Base-by-base conservation (phyloP, 2,113 vertebrate species). In the Diadophis punctatus region DNA sequence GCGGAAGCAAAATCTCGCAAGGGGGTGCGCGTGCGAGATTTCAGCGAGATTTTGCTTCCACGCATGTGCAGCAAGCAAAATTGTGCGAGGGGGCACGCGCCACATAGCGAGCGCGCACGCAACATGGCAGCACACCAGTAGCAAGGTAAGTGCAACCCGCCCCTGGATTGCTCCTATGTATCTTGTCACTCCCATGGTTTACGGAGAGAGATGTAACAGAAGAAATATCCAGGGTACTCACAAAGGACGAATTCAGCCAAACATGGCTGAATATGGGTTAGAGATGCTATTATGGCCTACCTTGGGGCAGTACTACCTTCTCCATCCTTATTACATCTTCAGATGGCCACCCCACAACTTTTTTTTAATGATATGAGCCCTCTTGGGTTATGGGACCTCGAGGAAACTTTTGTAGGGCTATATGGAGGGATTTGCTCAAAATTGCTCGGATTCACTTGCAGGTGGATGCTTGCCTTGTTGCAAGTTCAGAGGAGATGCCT, bases 271-370 rank as follows among this genome's bases (percentile, higher is more conserved):
- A 68, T n/a, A 16, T 1, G 12, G 10, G 60, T 68, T n/a, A 68
- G 30, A 68, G 60, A 68, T n/a, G 60, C 30, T n/a, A 68, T n/a
- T 34, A n/a, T 68, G 63, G 63, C 4, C 30, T 68, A 68, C 2
- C 12, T 68, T n/a, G 30, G 68, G 93, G 46, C 2, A 88, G 86
- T 7, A 48, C 91, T 46, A 46, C 46, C 46, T 10, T 14, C 93
- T 92, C 87, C 58, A 93, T 94, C 48, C 27, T 52, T 93, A 16
- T 68, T 68, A 12, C 63, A 68, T 68, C 30, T 68, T 68, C 30
- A 68, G 63, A 68, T 34, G n/a, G 30, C 30, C 30, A 6, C 63
- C 30, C 30, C 30, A 34, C 30, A 34, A n/a, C 30, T 68, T 12
- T n/a, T 63, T 68, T 68, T 68, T 14, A 63, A 11, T 63, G 30